A percentile compares a stretch with the other conserved stretches of the same genome.
These are phyloP conservation scores for Drosophila lowei DNA, from an alignment of 1,140 invertebrate genomes.

Conservation along the genomic window DNA sequence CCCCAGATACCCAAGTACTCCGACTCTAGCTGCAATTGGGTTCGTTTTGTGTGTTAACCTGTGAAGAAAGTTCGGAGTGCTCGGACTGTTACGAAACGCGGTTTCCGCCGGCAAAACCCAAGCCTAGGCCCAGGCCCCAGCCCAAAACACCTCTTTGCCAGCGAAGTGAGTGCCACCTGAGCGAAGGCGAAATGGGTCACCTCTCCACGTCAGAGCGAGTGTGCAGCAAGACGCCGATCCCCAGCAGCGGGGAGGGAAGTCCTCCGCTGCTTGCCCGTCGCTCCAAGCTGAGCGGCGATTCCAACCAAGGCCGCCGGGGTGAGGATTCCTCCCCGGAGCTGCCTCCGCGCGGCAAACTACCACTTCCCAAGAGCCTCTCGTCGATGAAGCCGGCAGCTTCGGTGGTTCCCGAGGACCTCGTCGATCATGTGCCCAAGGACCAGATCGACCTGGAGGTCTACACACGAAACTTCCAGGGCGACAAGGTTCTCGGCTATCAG, in stretches of 20 bases:
- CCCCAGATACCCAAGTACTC: conserved; percentile 43
- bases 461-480: conserved; percentile 66
- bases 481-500: conserved; percentile 64
- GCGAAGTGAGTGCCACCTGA: conserved; percentile 22
- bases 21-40: conserved; percentile 58
- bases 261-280: conserved; percentile 49
- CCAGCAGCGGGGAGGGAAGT: conserved; percentile 56
- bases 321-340: conserved; percentile 68
- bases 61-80: conserved; percentile 72
- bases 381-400: background rate
- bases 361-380: conserved; percentile 9
- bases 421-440: conserved; percentile 60
- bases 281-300: conserved; percentile 50
- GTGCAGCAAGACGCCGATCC: conserved; percentile 60
- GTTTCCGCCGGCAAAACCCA: conserved; percentile 53
- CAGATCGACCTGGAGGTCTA: conserved; percentile 73
- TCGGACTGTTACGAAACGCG: conserved; percentile 55
- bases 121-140: conserved; percentile 7
- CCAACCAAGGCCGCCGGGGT: conserved; percentile 50
- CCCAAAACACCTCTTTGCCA: conserved; percentile 18
- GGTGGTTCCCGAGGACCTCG: conserved; percentile 40
- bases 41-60: conserved; percentile 66
- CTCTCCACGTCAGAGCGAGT: conserved; percentile 73
- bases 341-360: conserved; percentile 43
- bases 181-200: conserved; percentile 71